These are phyloP conservation scores for Drosophila triauraria DNA, from an alignment of 1,140 invertebrate species.

Conservation along the genomic window DNA sequence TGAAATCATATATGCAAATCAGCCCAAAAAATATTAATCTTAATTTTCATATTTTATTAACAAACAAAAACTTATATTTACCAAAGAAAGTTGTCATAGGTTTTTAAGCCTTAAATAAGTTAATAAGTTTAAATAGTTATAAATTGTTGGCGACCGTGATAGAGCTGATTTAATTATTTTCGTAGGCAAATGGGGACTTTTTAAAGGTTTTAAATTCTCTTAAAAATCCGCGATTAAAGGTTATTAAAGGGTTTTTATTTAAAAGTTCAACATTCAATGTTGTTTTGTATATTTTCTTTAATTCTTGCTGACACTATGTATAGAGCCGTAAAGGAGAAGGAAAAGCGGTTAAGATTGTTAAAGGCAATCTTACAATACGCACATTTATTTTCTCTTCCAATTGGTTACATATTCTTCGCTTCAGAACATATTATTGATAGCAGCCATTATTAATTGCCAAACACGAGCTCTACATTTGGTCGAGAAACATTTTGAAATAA, in stretches of 20 bases:
- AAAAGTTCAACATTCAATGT: background rate
- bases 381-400: background rate
- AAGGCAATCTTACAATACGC: background rate
- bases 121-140: too few species aligned
- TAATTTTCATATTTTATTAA: too few species aligned
- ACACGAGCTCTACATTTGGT: slow-evolving; percentile 10
- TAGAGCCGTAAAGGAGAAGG: background rate
- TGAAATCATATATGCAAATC: too few species aligned
- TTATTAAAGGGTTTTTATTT: background rate
- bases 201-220: background rate
- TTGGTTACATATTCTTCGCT: background rate
- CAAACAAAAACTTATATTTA: too few species aligned
- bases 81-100: too few species aligned
- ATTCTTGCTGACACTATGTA: background rate
- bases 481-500: slow-evolving; percentile 12
- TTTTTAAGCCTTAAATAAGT: too few species aligned
- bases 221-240: background rate
- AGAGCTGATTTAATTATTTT: background rate
- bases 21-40: too few species aligned
- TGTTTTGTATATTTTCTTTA: background rate
- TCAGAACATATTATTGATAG: slow-evolving; percentile 2
- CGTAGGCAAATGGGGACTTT: background rate
- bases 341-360: background rate
- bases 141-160: too few species aligned
- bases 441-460: slow-evolving; percentile 7